Conservation (phyloP, 2,888 invertebrate genomes). For the Calliscelio sp. region DNA sequence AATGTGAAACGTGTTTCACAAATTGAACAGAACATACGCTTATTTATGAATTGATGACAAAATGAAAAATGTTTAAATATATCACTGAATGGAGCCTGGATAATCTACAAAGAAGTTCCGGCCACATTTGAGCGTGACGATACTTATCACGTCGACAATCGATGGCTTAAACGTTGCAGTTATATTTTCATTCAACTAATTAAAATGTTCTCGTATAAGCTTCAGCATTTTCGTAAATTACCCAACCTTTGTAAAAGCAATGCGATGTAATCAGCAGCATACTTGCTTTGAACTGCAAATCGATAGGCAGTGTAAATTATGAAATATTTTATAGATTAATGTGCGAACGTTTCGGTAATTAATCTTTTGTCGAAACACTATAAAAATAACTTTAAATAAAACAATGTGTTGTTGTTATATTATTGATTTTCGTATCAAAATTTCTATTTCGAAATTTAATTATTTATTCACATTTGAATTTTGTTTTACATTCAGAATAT, state of each 20-base stretch:
- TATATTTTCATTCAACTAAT: constrained; percentile 28
- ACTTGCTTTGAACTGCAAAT: constrained; percentile 50
- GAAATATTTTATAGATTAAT: constrained; percentile 6
- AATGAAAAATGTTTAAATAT: constrained; percentile 4
- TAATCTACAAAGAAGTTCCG: constrained; percentile 26
- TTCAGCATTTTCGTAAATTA: constrained; percentile 51
- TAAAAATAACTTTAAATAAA: too few relatives aligned
- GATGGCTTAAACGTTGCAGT: neutral
- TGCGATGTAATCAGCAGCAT: constrained; percentile 45
- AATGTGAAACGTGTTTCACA: neutral
- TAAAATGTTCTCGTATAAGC: neutral
- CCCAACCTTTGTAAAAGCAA: constrained; percentile 48
- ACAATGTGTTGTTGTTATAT: too few relatives aligned
- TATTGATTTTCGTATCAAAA: too few relatives aligned
- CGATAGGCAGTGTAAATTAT: constrained; percentile 34
- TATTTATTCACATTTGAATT: too few relatives aligned
- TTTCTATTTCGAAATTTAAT: too few relatives aligned
- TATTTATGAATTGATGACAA: constrained; percentile 19
- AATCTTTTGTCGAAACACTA: neutral
- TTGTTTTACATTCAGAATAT: too few relatives aligned
- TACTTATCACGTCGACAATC: constrained; percentile 8
- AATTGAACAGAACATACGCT: neutral
- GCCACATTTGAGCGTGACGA: neutral
- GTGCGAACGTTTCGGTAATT: constrained; percentile 23
- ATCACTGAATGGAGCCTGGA: constrained; percentile 18